Conservation (phyloP, 2,888 invertebrate genomes). For the Hecatera dysodea region DNA sequence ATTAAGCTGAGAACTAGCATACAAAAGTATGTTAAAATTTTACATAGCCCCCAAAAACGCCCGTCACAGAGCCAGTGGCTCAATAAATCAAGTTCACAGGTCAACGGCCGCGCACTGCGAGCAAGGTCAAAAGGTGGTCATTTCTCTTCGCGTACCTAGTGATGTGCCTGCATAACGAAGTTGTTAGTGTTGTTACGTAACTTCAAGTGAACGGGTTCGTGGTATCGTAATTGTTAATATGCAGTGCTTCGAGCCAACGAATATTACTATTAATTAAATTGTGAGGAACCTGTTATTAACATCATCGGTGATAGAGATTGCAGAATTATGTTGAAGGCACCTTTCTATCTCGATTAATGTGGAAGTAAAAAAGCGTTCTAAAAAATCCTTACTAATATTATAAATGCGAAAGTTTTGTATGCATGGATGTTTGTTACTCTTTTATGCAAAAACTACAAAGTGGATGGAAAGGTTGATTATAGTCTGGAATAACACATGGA, state of each 20-base stretch:
- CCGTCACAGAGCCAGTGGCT: constrained; percentile 12
- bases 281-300: constrained; percentile 16
- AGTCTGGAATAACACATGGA: no score
- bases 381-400: no score
- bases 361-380: not conserved
- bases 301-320: not conserved
- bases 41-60: no score
- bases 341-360: not conserved
- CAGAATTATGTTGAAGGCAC: not conserved
- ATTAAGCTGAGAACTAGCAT: no score
- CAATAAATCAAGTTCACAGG: constrained; percentile 61
- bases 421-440: no score
- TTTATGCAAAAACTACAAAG: no score
- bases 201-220: constrained; percentile 24
- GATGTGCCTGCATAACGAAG: constrained; percentile 31
- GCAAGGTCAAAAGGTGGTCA: constrained; percentile 61
- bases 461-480: no score
- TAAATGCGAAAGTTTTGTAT: no score
- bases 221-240: constrained; percentile 11
- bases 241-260: not conserved
- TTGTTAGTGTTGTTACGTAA: constrained; percentile 25
- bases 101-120: constrained; percentile 56
- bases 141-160: constrained; percentile 44
- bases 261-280: constrained; percentile 16
- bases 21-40: no score